A percentile compares a stretch with the other conserved stretches of the same genome.
phyloP scores from a whole-genome alignment of 1,140 invertebrate genomes.

The Drosophila kohkoa region DNA sequence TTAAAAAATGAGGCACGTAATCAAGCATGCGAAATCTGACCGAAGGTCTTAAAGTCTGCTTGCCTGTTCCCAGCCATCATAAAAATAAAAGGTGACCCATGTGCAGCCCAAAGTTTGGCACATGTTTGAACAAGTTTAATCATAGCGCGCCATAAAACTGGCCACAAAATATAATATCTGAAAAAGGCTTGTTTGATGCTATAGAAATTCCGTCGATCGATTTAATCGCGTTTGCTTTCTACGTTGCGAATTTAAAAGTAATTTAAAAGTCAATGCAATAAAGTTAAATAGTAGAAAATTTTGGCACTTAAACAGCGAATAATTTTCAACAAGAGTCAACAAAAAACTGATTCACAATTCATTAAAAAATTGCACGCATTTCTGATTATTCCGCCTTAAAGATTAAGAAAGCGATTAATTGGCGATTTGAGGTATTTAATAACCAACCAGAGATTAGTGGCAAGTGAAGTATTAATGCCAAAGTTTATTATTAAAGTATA shows the following conservation, averaged over 20 bases:
- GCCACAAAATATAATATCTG: conserved; percentile 1
- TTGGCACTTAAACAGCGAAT: too few relatives aligned
- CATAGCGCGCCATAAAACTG: conserved; percentile 1
- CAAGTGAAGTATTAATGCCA: too few relatives aligned
- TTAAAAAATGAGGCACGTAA: conserved; percentile 47
- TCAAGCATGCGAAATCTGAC: conserved; percentile 39
- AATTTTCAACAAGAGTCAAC: too few relatives aligned
- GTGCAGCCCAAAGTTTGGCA: conserved; percentile 1
- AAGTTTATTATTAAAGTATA: too few relatives aligned
- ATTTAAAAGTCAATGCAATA: too few relatives aligned
- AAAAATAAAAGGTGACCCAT: conserved; percentile 5
- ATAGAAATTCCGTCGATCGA: background rate
- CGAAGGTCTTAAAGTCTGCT: conserved; percentile 30
- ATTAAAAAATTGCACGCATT: too few relatives aligned
- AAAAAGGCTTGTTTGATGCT: background rate
- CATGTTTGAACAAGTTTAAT: conserved; percentile 16
- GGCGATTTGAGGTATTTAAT: too few relatives aligned
- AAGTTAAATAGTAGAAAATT: too few relatives aligned
- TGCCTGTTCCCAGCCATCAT: background rate
- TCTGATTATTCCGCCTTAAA: too few relatives aligned
- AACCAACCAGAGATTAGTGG: too few relatives aligned
- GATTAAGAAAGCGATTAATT: too few relatives aligned
- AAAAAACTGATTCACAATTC: too few relatives aligned
- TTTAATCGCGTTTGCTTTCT: background rate
- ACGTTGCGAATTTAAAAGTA: background rate